Evolutionary conservation across 2,113 vertebrate genomes (phyloP).

Genomic region (Oncorhynchus clarkii): DNA sequence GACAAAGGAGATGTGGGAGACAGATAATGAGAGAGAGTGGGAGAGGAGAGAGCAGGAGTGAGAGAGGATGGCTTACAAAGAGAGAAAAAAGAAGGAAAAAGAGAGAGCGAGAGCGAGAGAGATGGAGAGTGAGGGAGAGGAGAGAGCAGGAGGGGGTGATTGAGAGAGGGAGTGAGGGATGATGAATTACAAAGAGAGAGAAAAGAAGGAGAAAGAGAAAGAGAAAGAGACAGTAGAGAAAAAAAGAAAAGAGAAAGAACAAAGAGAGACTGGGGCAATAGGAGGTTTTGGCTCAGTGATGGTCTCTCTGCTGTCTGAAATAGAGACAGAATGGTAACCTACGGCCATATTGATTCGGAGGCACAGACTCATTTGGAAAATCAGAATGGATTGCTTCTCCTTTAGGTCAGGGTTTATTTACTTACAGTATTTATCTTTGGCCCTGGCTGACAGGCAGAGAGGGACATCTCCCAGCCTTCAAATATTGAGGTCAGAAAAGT

Average conservation of each 20-base stretch:
- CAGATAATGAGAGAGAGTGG: slow-evolving; percentile 11
- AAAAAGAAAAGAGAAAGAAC: no score
- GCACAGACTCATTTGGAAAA: slow-evolving; percentile 56
- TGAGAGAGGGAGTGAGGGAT: no score
- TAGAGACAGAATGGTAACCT: slow-evolving; percentile 45
- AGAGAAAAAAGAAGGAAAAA: neutral
- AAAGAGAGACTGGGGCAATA: no score
- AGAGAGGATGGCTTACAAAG: neutral
- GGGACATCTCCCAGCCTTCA: neutral
- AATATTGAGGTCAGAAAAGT: neutral
- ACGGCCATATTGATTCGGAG: slow-evolving; percentile 55
- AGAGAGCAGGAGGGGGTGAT: no score
- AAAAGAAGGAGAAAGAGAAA: neutral
- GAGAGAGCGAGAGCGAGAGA: neutral
- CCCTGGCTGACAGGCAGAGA: slow-evolving; percentile 24
- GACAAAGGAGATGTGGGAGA: slow-evolving; percentile 9
- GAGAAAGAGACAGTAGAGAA: neutral
- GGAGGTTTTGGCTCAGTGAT: slow-evolving; percentile 11
- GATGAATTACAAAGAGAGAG: no score
- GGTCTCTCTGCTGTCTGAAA: slow-evolving; percentile 24
- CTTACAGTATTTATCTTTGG: slow-evolving; percentile 45
- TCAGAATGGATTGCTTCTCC: slow-evolving; percentile 55
- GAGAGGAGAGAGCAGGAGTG: neutral
- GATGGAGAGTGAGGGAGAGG: no score
- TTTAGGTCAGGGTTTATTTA: slow-evolving; percentile 48